Conservation (phyloP, 2,888 invertebrate species). For the Polyploca ridens region DNA sequence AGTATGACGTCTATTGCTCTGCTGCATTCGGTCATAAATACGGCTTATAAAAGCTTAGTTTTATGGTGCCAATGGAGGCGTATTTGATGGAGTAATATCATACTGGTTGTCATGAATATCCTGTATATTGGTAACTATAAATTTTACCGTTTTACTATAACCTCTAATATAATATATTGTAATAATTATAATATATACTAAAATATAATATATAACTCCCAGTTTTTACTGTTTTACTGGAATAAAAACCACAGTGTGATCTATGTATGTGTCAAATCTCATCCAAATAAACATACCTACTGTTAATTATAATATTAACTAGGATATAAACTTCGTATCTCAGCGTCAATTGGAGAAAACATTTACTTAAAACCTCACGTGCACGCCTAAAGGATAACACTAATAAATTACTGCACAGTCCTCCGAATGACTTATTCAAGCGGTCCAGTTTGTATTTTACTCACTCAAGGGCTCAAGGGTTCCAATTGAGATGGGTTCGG, state of each 20-base stretch:
- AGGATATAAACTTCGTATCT: no score
- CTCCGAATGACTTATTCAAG: slow-evolving; percentile 7
- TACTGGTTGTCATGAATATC: slow-evolving; percentile 2
- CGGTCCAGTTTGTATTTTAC: not conserved
- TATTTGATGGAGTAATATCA: not conserved
- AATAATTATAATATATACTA: no score
- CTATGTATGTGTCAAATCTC: no score
- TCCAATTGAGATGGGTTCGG: slow-evolving; percentile 1
- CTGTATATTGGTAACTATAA: slow-evolving; percentile 1
- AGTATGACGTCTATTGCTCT: slow-evolving; percentile 1
- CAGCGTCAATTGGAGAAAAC: no score
- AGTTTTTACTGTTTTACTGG: no score
- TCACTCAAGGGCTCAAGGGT: not conserved
- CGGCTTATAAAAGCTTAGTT: not conserved
- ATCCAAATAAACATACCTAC: no score
- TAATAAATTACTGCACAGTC: not conserved
- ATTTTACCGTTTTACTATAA: no score
- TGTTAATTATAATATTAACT: no score
- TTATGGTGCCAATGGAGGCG: not conserved
- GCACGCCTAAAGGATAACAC: not conserved
- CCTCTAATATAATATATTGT: no score
- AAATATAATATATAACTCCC: no score
- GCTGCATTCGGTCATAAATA: not conserved
- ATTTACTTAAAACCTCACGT: no score
- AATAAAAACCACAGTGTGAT: no score